These are phyloP conservation scores for Thera obeliscata DNA, from an alignment of 2,888 invertebrate species.

Conservation along the genomic window DNA sequence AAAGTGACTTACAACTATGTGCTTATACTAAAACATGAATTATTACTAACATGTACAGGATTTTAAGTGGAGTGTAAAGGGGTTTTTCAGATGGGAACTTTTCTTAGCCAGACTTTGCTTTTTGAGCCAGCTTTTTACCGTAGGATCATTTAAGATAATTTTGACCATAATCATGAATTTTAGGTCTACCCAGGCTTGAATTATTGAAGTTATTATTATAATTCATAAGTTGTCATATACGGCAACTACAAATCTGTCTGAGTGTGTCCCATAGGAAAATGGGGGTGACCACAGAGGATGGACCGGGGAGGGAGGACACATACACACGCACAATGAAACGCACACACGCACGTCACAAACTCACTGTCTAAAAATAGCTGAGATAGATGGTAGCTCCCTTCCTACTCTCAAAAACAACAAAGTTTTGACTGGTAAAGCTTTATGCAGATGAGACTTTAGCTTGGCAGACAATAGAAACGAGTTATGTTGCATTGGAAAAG, in stretches of 20 bases:
- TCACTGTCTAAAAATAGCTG: no score
- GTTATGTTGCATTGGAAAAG: no score
- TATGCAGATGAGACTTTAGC: no score
- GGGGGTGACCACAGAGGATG: not conserved
- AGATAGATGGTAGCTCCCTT: no score
- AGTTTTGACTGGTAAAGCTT: no score
- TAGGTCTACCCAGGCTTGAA: not conserved
- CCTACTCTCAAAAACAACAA: no score
- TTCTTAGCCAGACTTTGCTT: not conserved
- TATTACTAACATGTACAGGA: constrained; percentile 19
- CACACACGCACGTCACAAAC: not conserved
- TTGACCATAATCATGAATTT: not conserved
- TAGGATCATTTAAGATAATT: not conserved
- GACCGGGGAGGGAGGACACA: not conserved
- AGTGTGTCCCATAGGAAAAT: not conserved
- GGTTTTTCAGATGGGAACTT: not conserved
- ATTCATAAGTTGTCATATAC: not conserved
- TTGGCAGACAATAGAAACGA: no score
- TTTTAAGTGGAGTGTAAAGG: not conserved
- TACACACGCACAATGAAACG: not conserved
- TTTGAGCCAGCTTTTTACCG: not conserved
- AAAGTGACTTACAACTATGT: constrained; percentile 8
- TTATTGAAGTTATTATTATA: not conserved
- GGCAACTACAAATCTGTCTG: not conserved
- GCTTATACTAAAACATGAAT: constrained; percentile 17